These are phyloP conservation scores for Trissolcus basalis DNA, from an alignment of 1,140 invertebrate genomes.

Conservation along the genomic window DNA sequence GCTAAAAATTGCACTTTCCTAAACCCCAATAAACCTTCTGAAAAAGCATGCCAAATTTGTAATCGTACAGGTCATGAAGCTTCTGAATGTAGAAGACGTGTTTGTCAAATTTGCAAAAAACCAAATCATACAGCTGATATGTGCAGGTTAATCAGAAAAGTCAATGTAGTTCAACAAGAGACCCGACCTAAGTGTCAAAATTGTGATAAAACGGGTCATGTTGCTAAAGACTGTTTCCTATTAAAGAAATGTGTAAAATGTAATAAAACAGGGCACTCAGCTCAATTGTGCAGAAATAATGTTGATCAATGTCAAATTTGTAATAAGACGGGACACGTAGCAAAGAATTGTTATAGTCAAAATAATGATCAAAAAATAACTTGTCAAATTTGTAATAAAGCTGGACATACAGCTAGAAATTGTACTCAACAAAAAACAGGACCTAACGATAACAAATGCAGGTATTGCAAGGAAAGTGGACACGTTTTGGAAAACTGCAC, in stretches of 20 bases:
- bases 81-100: background rate
- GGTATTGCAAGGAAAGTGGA: conserved; percentile 21
- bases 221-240: background rate
- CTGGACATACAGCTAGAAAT: background rate
- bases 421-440: too few species aligned
- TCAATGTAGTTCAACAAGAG: background rate
- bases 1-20: background rate
- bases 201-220: conserved; percentile 9
- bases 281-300: background rate
- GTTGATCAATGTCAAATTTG: background rate
- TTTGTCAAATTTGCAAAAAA: conserved; percentile 21
- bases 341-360: background rate
- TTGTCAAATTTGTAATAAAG: background rate
- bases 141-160: background rate
- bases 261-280: background rate
- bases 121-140: conserved; percentile 8
- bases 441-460: too few species aligned
- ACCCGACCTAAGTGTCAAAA: background rate
- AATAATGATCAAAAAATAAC: background rate
- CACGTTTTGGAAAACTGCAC: background rate
- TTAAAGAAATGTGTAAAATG: background rate
- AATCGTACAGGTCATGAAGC: background rate
- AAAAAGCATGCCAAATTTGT: background rate
- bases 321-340: background rate
- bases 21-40: background rate